These are phyloP conservation scores for Germaria angustata DNA, from an alignment of 2,888 invertebrate genomes.

Conservation along the genomic window DNA sequence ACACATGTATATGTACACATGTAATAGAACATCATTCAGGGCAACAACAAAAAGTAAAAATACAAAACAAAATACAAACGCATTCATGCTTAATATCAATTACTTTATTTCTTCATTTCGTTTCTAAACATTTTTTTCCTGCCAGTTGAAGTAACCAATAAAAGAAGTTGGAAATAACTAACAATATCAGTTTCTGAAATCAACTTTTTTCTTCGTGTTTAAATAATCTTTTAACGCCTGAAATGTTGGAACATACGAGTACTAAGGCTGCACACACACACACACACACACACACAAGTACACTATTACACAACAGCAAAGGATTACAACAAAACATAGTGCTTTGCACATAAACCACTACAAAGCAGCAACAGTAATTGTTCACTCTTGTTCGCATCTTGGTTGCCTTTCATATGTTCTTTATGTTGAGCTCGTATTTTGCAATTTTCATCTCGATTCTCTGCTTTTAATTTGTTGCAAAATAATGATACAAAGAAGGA, in stretches of 20 bases:
- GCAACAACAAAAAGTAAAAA: conserved; percentile 5
- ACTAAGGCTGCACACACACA: not conserved
- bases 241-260: too few relatives aligned
- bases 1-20: not conserved
- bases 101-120: conserved; percentile 42
- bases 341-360: conserved; percentile 48
- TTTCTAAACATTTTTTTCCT: conserved; percentile 24
- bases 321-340: conserved; percentile 16
- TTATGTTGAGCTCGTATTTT: conserved; percentile 35
- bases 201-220: conserved; percentile 25
- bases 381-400: conserved; percentile 46
- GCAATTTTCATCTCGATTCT: conserved; percentile 41
- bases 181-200: conserved; percentile 43
- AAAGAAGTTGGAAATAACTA: conserved; percentile 38
- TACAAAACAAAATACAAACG: conserved; percentile 39
- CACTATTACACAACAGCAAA: not conserved
- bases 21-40: conserved; percentile 31
- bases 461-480: conserved; percentile 61
- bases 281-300: not conserved
- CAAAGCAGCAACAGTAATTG: conserved; percentile 50
- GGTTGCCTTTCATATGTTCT: conserved; percentile 33
- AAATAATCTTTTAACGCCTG: conserved; percentile 56
- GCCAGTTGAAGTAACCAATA: conserved; percentile 19
- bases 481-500: conserved; percentile 58
- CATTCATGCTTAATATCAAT: conserved; percentile 63